Percentiles rank a stretch among this genome's conserved stretches.
These are phyloP conservation scores for Alectoris magna DNA, from an alignment of 2,797 vertebrate genomes.

Conservation along the genomic window DNA sequence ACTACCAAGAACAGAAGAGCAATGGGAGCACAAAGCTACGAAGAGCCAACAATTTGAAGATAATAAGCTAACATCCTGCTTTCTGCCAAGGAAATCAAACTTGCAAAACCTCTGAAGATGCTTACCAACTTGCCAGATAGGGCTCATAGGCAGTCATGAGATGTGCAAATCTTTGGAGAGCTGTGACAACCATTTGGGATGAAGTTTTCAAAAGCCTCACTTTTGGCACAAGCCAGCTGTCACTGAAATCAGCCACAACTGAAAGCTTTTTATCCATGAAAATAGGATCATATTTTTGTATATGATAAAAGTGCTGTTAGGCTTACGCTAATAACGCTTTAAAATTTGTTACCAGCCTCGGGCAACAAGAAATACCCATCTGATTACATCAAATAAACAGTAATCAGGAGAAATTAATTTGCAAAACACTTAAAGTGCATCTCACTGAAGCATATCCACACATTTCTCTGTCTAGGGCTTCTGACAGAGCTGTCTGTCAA, in stretches of 20 bases:
- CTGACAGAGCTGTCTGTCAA: neutral
- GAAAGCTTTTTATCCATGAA: slow-evolving; percentile 37
- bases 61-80: neutral
- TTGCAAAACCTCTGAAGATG: neutral
- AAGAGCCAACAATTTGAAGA: neutral
- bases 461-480: neutral
- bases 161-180: neutral
- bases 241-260: neutral
- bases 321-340: slow-evolving; percentile 33
- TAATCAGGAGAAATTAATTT: slow-evolving; percentile 63
- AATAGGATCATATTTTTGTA: slow-evolving; percentile 54
- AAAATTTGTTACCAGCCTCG: slow-evolving; percentile 34
- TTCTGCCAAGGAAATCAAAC: neutral
- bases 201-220: neutral
- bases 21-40: neutral
- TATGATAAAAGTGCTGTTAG: slow-evolving; percentile 32
- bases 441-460: neutral
- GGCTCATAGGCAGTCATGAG: neutral
- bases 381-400: slow-evolving; percentile 65
- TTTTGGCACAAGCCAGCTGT: neutral
- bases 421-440: slow-evolving; percentile 1
- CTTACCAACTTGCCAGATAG: neutral
- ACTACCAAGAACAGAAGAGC: neutral
- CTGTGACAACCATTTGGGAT: neutral
- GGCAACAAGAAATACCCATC: slow-evolving; percentile 27